Base-by-base conservation (phyloP, 1,140 invertebrate species). In the Carcinoscorpius rotundicauda region DNA sequence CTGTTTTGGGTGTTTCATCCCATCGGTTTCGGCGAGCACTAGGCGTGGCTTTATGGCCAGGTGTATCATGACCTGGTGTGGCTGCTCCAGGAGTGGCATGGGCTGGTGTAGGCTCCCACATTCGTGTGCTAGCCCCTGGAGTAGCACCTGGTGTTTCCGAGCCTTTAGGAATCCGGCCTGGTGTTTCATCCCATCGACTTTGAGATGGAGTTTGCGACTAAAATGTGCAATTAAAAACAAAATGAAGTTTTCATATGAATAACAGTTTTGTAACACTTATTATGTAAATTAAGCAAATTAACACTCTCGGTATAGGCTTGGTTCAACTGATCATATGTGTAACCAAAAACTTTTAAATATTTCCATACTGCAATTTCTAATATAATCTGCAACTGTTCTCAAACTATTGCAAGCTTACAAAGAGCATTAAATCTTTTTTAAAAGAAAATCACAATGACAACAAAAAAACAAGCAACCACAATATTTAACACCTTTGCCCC, bases 1-100 rank as follows among this genome's bases (percentile, higher is more conserved):
- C 93, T 10, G 93, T 97, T 81, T 94, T 96, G 1, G 97, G 96
- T 3, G 97, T 99, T 80, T 99, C 97, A 81, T 99, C 97, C 97
- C 97, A 99, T 66, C 97, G 85, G 80, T 99, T 99, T 64, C 95
- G 82, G 11, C 94, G 78, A 11, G 85, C 85, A 48, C 84, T 85
- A 8, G 83, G 86, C 81, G 76, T 81, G 6, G 71, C 71, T 69
- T 87, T 87, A 70, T 91, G 88, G 1, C 87, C 88, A 3, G 92
- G 92, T 2, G 92, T 95, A 71, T 92, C 91, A 59, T 88, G 82
- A 48, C 91, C 89, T 5, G 92, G 93, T 5, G 93, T 97, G 57
- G 82, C 84, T 60, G 87, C 86, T 8, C 89, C 90, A 9, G 91
- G 91, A 58, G 93, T 96, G 10, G 88, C 87, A 55, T 72, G 66